Evolutionary conservation across 1,140 invertebrate genomes (phyloP).

Genomic region (Drosophila elegans): DNA sequence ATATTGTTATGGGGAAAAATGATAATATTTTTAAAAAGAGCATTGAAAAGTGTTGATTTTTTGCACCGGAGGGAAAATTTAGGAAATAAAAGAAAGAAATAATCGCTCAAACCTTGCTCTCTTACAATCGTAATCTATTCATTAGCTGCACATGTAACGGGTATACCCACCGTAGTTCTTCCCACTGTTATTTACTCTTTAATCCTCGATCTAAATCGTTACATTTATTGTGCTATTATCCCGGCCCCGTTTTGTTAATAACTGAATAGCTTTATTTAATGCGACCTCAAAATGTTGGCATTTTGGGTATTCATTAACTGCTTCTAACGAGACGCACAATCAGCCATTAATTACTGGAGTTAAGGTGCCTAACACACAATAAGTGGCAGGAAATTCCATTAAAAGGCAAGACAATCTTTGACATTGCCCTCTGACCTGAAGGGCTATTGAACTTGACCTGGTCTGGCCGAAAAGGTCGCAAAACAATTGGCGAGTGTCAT

Average conservation of each 20-base stretch:
- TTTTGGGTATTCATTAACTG: constrained; percentile 32
- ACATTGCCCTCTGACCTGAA: constrained; percentile 36
- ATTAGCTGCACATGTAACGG: too few species aligned
- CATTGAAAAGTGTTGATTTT: too few species aligned
- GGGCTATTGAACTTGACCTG: constrained; percentile 29
- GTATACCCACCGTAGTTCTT: background rate
- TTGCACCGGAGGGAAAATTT: too few species aligned
- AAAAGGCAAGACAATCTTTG: constrained; percentile 21
- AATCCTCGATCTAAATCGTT: background rate
- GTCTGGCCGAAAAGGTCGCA: background rate
- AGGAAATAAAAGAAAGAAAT: too few species aligned
- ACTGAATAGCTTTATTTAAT: constrained; percentile 33
- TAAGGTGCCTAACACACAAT: constrained; percentile 50
- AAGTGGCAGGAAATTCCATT: constrained; percentile 35
- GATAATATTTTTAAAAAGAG: too few species aligned
- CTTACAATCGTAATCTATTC: too few species aligned
- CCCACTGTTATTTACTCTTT: background rate
- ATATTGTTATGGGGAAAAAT: too few species aligned
- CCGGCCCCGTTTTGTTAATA: constrained; percentile 4
- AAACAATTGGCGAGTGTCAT: constrained; percentile 53
- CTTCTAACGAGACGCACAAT: constrained; percentile 61
- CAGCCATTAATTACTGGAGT: constrained; percentile 62
- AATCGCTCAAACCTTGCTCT: too few species aligned
- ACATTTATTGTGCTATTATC: constrained; percentile 4
- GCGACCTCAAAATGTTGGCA: constrained; percentile 3